Percentiles rank a stretch among this genome's conserved stretches.
These are phyloP conservation scores for Sebastes cheni DNA, from an alignment of 2,797 vertebrate species.

Conservation along the genomic window DNA sequence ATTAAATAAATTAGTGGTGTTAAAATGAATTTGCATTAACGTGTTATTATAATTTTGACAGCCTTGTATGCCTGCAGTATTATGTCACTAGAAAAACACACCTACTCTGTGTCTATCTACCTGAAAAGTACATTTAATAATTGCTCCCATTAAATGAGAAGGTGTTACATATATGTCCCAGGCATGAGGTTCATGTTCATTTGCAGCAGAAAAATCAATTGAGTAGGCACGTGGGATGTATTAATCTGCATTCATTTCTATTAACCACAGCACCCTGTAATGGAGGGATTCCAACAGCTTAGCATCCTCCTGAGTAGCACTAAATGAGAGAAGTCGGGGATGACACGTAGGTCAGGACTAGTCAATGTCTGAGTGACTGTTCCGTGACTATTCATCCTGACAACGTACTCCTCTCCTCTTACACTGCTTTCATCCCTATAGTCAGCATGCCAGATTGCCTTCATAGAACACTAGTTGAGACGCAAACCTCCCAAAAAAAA, in stretches of 20 bases:
- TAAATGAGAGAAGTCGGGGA: conserved; percentile 60
- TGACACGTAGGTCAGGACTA: conserved; percentile 54
- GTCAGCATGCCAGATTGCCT: conserved; percentile 34
- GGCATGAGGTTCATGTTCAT: conserved; percentile 4
- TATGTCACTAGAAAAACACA: neutral
- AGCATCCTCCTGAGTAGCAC: conserved; percentile 48
- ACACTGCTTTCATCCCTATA: conserved; percentile 1
- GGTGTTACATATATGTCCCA: conserved; percentile 20
- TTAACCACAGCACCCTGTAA: conserved; percentile 45
- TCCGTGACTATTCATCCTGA: conserved; percentile 52
- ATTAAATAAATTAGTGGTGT: no score
- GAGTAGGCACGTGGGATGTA: conserved; percentile 29
- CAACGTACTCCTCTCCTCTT: conserved; percentile 24
- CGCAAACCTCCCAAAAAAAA: neutral
- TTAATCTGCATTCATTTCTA: conserved; percentile 62
- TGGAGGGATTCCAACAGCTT: conserved; percentile 47
- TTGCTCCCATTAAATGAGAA: conserved; percentile 20
- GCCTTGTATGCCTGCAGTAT: neutral
- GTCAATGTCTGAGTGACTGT: conserved; percentile 50
- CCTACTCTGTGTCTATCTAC: neutral
- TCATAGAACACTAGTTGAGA: conserved; percentile 9
- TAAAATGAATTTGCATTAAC: no score
- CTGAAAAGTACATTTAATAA: conserved; percentile 10
- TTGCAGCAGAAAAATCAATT: conserved; percentile 45
- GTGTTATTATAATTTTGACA: no score